Evolutionary conservation across 1,140 invertebrate genomes (phyloP).

Genomic region (Sminthurides bifidus): DNA sequence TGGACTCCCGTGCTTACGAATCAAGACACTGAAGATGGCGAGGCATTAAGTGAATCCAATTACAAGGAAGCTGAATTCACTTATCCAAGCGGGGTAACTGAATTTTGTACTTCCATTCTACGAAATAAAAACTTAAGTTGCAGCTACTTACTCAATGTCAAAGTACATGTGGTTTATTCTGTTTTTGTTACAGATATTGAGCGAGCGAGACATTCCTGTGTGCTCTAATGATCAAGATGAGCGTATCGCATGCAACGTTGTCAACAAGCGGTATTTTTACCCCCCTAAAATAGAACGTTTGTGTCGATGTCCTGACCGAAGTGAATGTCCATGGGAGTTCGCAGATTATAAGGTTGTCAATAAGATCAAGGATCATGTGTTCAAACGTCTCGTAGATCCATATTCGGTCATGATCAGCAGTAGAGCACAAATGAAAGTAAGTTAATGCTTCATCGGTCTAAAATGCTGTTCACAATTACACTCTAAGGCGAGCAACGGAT

Average conservation of each 20-base stretch:
- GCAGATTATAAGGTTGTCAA: constrained; percentile 9
- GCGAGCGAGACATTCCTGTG: constrained; percentile 42
- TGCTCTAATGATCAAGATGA: constrained; percentile 33
- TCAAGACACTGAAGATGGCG: too few relatives aligned
- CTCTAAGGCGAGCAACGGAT: too few relatives aligned
- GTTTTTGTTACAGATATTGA: constrained; percentile 36
- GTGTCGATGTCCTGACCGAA: constrained; percentile 43
- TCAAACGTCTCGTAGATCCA: constrained; percentile 31
- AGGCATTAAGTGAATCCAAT: too few relatives aligned
- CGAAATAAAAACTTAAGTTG: background rate
- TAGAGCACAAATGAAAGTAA: constrained; percentile 43
- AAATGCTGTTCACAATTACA: too few relatives aligned
- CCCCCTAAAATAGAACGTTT: constrained; percentile 41
- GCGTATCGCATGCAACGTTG: constrained; percentile 40
- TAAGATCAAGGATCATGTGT: background rate
- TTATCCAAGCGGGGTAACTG: constrained; percentile 11
- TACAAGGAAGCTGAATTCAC: constrained; percentile 17
- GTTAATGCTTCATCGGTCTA: too few relatives aligned
- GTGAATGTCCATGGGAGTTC: constrained; percentile 44
- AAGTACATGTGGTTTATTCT: background rate
- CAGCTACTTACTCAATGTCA: background rate
- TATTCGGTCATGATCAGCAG: constrained; percentile 41
- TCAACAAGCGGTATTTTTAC: constrained; percentile 44
- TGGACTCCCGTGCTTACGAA: too few relatives aligned
- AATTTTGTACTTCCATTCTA: background rate